Percentiles rank a stretch among this genome's conserved stretches.
These are phyloP conservation scores for Pollachius pollachius DNA, from an alignment of 2,113 vertebrate genomes.

Conservation along the genomic window DNA sequence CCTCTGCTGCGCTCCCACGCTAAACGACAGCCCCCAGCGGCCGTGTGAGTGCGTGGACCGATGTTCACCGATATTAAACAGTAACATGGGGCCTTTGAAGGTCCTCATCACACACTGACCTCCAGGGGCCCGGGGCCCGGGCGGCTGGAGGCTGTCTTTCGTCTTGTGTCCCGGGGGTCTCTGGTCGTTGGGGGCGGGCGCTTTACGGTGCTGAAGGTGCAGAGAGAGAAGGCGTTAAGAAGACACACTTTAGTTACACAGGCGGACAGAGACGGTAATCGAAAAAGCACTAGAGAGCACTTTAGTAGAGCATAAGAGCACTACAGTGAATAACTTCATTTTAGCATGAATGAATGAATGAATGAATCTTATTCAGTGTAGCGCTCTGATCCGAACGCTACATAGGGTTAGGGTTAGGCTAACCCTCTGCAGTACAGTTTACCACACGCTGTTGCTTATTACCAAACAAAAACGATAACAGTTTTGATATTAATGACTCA, in stretches of 20 bases:
- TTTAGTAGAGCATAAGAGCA: too few relatives aligned
- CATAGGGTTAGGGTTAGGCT: too few relatives aligned
- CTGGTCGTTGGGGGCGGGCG: constrained; percentile 50
- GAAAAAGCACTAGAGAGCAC: too few relatives aligned
- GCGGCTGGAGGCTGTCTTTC: constrained; percentile 66
- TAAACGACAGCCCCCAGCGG: not conserved
- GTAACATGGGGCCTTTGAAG: not conserved
- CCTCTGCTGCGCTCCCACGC: not conserved
- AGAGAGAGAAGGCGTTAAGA: not conserved
- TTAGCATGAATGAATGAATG: too few relatives aligned
- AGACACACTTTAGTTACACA: not conserved
- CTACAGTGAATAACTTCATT: too few relatives aligned
- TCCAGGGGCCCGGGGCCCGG: constrained; percentile 27
- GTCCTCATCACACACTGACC: constrained; percentile 53
- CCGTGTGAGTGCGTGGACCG: not conserved
- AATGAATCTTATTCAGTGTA: too few relatives aligned
- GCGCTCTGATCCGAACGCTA: too few relatives aligned
- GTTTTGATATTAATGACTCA: not conserved
- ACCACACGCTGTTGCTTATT: too few relatives aligned
- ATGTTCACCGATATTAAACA: not conserved
- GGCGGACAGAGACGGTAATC: too few relatives aligned
- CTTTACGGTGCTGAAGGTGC: constrained; percentile 55
- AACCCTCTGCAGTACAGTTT: too few relatives aligned
- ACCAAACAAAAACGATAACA: too few relatives aligned
- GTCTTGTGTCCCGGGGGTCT: constrained; percentile 44